These are phyloP conservation scores for Corythaixoides concolor DNA, from an alignment of 2,113 vertebrate species.

Conservation along the genomic window DNA sequence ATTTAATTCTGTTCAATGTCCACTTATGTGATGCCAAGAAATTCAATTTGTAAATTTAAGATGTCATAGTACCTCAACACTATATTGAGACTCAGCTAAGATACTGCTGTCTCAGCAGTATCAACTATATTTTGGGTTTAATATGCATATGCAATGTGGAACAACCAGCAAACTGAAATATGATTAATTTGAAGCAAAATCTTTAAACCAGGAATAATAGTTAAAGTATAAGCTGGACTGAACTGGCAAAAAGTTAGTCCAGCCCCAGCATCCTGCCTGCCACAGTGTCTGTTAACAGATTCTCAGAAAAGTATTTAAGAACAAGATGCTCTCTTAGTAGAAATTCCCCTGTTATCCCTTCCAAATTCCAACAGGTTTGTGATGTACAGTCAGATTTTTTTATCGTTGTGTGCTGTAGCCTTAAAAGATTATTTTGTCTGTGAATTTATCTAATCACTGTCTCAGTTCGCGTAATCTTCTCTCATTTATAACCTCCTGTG, in stretches of 20 bases:
- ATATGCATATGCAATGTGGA: neutral
- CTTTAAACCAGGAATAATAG: neutral
- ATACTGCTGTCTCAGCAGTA: neutral
- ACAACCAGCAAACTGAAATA: neutral
- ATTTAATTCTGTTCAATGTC: neutral
- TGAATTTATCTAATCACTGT: neutral
- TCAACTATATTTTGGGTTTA: neutral
- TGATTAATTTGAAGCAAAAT: neutral
- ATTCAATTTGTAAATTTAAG: neutral
- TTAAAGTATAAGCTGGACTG: neutral
- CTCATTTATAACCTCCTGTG: slow-evolving; percentile 5
- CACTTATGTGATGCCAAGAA: neutral
- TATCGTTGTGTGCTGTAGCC: neutral
- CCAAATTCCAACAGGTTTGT: neutral
- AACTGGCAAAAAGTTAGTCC: neutral
- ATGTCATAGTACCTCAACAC: neutral
- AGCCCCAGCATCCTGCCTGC: neutral
- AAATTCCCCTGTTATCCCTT: neutral
- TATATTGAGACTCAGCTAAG: neutral
- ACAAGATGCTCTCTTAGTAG: neutral
- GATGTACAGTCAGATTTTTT: neutral
- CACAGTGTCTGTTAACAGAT: neutral
- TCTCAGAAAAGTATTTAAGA: neutral
- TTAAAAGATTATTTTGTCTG: neutral
- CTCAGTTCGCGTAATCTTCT: neutral